Evolutionary conservation across 1,140 invertebrate species (phyloP), one percentile per base, ranked within the genome.

Genomic region (Yoshiicerus persimilis): DNA sequence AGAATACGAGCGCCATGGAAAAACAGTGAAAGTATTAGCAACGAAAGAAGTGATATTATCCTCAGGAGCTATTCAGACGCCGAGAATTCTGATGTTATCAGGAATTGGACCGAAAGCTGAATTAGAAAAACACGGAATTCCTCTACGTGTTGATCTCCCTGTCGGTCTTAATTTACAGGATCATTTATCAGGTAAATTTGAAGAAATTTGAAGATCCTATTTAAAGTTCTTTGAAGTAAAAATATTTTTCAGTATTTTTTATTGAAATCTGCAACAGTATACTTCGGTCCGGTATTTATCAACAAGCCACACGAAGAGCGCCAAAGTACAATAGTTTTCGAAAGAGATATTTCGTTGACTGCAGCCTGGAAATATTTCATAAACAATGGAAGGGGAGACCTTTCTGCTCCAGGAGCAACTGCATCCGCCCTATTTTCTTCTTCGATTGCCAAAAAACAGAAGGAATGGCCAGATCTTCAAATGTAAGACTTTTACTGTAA

Each of bases 311-410:
- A 56, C 20, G 47, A 56, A 56, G 47, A 56, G 20, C 16, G 47
- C 16, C 47, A 56, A 16, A 56, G 10, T 10, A 56, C 38, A 13
- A 25, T 83, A 8, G 16, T 80, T n/a, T 64, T 87, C 11, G 86
- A 87, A 32, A 27, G 86, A 36, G 86, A 87, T 23, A 34, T 87
- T 2, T 62, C 70, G 4, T 6, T 41, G 4, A 64, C 32, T 38
- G 64, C 86, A 23, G 34, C 47, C 1, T 38, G 64, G 4, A 89
- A 91, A 77, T 92, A 92, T 66, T 90, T 90, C 10, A n/a, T 56
- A 5, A 88, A 91, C 77, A 90, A 56, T 38, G 88, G 88, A 11
- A 84, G 34, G 56, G 86, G 86, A 23, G 86, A 56, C 23, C 32
- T 87, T 10, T 56, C 38, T 34, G 25, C 86, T 4, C n/a, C 70